Evolutionary conservation across 1,140 invertebrate genomes (phyloP).

Genomic region (Drosophila pruinosa): DNA sequence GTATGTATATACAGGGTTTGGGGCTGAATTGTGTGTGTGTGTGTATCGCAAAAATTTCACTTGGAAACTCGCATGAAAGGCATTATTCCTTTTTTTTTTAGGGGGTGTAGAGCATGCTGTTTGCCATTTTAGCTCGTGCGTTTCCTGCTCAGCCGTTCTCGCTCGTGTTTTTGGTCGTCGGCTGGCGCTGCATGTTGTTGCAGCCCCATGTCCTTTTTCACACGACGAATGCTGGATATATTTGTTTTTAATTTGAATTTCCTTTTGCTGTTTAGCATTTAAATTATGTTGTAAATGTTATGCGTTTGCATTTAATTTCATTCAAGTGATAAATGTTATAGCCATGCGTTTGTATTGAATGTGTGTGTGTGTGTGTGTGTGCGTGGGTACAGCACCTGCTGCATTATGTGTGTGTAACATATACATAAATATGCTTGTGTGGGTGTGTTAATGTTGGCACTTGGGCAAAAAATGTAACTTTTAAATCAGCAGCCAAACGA

Average conservation of each 20-base stretch:
- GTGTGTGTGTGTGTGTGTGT: background rate
- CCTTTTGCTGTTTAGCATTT: constrained; percentile 68
- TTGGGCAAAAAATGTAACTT: constrained; percentile 37
- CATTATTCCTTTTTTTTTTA: constrained; percentile 43
- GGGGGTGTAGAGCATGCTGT: constrained; percentile 48
- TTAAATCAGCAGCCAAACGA: constrained; percentile 50
- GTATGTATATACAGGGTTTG: constrained; percentile 12
- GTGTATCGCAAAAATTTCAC: constrained; percentile 63
- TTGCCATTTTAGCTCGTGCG: constrained; percentile 65
- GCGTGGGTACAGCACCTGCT: constrained; percentile 65
- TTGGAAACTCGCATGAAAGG: constrained; percentile 65
- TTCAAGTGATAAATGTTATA: constrained; percentile 64
- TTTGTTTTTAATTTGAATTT: constrained; percentile 73
- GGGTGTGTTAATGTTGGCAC: constrained; percentile 6
- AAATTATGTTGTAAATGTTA: constrained; percentile 68
- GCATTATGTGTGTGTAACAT: constrained; percentile 43
- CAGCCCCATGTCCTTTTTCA: constrained; percentile 4
- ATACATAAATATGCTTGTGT: background rate
- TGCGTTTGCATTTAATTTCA: constrained; percentile 68
- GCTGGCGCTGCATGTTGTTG: constrained; percentile 27
- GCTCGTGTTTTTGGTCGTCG: constrained; percentile 26
- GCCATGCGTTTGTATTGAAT: background rate
- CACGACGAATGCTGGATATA: constrained; percentile 34
- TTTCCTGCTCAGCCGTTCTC: constrained; percentile 61
- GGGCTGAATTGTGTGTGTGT: constrained; percentile 54